Conservation (phyloP, 1,140 invertebrate genomes). For the Aphelenchoides fujianensis region DNA sequence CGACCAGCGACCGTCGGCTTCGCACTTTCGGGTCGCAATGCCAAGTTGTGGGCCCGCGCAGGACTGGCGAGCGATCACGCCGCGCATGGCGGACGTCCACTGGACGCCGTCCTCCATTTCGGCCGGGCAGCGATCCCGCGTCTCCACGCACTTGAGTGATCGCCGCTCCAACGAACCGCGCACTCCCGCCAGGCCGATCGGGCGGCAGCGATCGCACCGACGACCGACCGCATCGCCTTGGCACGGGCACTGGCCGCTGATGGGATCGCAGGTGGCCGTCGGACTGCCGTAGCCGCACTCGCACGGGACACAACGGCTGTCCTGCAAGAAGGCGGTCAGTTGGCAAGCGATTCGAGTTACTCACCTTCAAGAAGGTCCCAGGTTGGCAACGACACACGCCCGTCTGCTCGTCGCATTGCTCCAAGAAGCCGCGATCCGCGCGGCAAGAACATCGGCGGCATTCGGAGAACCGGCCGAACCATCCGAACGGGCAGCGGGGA, state of each 20-base stretch:
- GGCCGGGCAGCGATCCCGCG: slow-evolving; percentile 50
- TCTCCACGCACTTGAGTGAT: slow-evolving; percentile 43
- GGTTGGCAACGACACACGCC: no score
- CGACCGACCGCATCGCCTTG: slow-evolving; percentile 52
- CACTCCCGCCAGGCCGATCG: slow-evolving; percentile 6
- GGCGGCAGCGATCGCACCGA: slow-evolving; percentile 54
- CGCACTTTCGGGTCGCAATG: slow-evolving; percentile 53
- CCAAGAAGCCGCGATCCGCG: no score
- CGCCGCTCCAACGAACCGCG: slow-evolving; percentile 43
- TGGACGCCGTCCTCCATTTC: slow-evolving; percentile 56
- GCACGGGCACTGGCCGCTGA: slow-evolving; percentile 53
- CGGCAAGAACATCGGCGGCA: no score
- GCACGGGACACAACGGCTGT: slow-evolving; percentile 48
- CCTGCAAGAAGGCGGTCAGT: no score
- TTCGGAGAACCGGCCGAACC: no score
- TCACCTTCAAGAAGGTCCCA: no score
- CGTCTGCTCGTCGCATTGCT: no score
- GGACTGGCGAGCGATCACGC: slow-evolving; percentile 43
- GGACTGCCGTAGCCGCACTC: slow-evolving; percentile 54
- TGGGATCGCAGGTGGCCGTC: slow-evolving; percentile 32
- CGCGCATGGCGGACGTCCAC: slow-evolving; percentile 54
- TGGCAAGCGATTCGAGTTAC: no score
- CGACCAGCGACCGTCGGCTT: slow-evolving; percentile 35
- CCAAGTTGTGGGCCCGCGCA: slow-evolving; percentile 52
- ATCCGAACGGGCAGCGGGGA: no score